Evolutionary conservation across 1,140 invertebrate genomes (phyloP).

Genomic region (Plutomurus gul): DNA sequence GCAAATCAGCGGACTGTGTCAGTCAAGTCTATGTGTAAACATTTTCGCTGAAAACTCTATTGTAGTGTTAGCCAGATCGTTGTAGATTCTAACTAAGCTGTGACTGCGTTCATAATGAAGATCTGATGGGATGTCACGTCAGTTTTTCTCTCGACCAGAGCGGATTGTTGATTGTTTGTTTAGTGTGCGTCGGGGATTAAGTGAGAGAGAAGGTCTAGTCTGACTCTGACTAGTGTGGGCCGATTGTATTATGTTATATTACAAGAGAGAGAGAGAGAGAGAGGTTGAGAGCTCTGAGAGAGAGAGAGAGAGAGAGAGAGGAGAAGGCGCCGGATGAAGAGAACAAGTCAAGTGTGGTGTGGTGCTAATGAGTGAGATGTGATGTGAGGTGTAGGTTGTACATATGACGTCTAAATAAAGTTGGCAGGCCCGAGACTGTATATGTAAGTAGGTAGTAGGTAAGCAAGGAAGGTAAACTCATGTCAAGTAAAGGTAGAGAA

Average conservation of each 20-base stretch:
- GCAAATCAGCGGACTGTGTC: conserved; percentile 1
- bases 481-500: neutral
- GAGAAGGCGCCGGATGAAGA: conserved; percentile 24
- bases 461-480: conserved; percentile 11
- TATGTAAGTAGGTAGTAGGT: neutral
- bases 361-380: conserved; percentile 46
- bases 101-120: conserved; percentile 6
- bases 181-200: conserved; percentile 28
- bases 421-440: conserved; percentile 12
- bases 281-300: neutral
- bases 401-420: conserved; percentile 46
- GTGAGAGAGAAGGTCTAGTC: conserved; percentile 15
- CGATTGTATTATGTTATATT: conserved; percentile 27
- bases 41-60: conserved; percentile 2
- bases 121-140: conserved; percentile 27
- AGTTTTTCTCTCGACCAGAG: conserved; percentile 25
- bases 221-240: neutral
- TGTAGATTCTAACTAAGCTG: neutral
- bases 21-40: neutral
- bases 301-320: neutral
- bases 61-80: neutral
- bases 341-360: conserved; percentile 20
- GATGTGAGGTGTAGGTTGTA: conserved; percentile 39
- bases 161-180: conserved; percentile 29
- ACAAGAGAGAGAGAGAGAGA: neutral